phyloP scores from a whole-genome alignment of 2,797 vertebrate genomes.

The Gallirallus australis region DNA sequence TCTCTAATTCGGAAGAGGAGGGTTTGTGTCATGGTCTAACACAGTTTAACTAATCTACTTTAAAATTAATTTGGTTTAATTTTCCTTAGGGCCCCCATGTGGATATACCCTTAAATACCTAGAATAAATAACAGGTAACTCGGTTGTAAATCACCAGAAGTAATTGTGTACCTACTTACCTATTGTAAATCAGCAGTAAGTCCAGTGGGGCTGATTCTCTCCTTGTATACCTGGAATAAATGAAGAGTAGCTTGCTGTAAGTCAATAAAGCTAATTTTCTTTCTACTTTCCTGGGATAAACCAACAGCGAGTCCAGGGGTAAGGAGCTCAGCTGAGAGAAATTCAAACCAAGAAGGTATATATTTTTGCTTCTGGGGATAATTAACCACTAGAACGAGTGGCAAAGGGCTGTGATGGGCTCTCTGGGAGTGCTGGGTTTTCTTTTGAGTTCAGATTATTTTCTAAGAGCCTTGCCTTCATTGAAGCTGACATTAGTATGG shows the following conservation, averaged over 20 bases:
- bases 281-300: conserved; percentile 16
- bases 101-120: conserved; percentile 57
- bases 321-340: not conserved
- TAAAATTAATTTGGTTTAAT: conserved; percentile 71
- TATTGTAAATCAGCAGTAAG: conserved; percentile 57
- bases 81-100: conserved; percentile 58
- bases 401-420: not conserved
- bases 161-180: conserved; percentile 58
- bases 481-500: not conserved
- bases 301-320: not conserved
- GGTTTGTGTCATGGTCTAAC: conserved; percentile 45
- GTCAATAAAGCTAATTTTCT: conserved; percentile 64
- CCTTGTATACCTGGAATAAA: conserved; percentile 28
- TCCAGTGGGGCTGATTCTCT: conserved; percentile 53
- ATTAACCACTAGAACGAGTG: not conserved
- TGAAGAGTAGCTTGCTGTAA: conserved; percentile 45
- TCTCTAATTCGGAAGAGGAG: conserved; percentile 21
- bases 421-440: not conserved
- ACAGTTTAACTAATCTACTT: conserved; percentile 63
- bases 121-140: conserved; percentile 62
- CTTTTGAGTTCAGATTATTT: not conserved
- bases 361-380: not conserved
- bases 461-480: not conserved
- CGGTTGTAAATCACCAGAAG: conserved; percentile 37
- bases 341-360: not conserved